Conservation (phyloP, 2,113 vertebrate genomes). For the Microtus pennsylvanicus region DNA sequence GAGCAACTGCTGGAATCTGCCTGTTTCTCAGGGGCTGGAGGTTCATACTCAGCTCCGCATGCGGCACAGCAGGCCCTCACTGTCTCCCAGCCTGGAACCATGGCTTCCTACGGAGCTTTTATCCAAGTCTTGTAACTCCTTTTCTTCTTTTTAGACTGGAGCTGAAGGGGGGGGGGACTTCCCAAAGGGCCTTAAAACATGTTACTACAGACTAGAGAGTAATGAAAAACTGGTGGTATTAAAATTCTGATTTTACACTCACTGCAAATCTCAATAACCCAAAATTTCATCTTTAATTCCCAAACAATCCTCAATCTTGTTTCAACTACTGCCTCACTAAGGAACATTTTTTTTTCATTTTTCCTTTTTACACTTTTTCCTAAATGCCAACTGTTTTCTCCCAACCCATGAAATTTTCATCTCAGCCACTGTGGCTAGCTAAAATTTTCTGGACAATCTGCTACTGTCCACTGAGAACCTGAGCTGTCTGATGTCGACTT, state of each 20-base stretch:
- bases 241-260: constrained; percentile 30
- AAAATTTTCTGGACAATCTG: not conserved
- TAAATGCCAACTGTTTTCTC: not conserved
- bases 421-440: not conserved
- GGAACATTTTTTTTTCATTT: not conserved
- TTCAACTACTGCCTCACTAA: not conserved
- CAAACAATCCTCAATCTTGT: constrained; percentile 37
- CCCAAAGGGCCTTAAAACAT: not conserved
- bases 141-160: not conserved
- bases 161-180: not conserved
- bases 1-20: too few relatives aligned
- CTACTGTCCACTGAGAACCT: not conserved
- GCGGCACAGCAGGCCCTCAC: not conserved
- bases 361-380: not conserved
- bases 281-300: not conserved
- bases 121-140: not conserved
- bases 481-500: not conserved
- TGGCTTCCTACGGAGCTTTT: not conserved
- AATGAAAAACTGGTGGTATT: not conserved
- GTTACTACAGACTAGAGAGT: not conserved
- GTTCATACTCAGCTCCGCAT: not conserved
- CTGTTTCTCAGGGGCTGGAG: not conserved
- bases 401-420: not conserved
- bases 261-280: not conserved
- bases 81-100: not conserved